These are phyloP conservation scores for Sitobion miscanthi DNA, from an alignment of 1,140 invertebrate species.

Conservation along the genomic window DNA sequence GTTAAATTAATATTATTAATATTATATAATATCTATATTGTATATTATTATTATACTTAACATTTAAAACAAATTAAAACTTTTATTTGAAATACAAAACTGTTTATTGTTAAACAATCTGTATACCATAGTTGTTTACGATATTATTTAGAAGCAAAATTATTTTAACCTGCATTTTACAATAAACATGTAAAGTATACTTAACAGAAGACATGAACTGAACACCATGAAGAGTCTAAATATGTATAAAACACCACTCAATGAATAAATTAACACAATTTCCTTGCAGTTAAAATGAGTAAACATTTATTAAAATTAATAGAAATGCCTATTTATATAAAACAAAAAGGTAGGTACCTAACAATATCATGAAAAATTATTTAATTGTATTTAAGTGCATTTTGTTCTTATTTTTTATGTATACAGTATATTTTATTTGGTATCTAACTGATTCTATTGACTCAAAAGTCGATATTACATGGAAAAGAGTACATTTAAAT, in stretches of 20 bases:
- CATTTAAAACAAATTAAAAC: not conserved
- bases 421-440: not conserved
- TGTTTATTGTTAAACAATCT: not conserved
- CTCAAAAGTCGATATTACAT: not conserved
- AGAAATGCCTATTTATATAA: not conserved
- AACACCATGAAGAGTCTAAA: not conserved
- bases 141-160: not conserved
- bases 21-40: not conserved
- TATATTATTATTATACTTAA: not conserved
- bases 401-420: not conserved
- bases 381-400: not conserved
- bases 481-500: no score
- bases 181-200: no score
- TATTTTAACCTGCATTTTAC: not conserved
- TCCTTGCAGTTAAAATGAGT: not conserved
- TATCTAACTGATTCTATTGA: not conserved
- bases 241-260: not conserved
- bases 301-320: not conserved
- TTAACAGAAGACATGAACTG: not conserved
- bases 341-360: not conserved
- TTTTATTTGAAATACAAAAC: not conserved
- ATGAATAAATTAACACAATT: not conserved
- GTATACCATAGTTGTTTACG: not conserved
- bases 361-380: not conserved
- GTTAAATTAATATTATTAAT: no score